phyloP scores from a whole-genome alignment of 2,888 invertebrate genomes.

The Pyrochroa serraticornis region DNA sequence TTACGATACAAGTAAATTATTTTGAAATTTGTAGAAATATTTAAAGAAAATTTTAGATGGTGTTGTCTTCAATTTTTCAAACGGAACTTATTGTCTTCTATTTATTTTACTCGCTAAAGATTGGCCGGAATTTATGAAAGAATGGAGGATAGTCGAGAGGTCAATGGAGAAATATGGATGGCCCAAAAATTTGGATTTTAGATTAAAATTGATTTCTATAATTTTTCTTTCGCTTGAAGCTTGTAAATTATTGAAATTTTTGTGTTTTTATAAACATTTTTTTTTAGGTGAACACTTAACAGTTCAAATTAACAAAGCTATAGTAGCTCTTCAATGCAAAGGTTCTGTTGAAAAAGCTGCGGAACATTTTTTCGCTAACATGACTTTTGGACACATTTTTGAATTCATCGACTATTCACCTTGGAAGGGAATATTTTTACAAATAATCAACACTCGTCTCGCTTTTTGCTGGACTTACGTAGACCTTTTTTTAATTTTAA shows the following conservation, averaged over 20 bases:
- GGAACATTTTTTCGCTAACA: neutral
- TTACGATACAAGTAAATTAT: neutral
- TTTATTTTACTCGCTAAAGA: conserved; percentile 4
- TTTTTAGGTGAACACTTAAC: neutral
- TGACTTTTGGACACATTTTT: conserved; percentile 1
- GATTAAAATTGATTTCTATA: conserved; percentile 1
- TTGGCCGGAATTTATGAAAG: conserved; percentile 2
- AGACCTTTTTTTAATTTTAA: conserved; percentile 2
- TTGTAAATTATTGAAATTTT: neutral
- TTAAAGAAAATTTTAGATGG: conserved; percentile 1
- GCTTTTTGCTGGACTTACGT: conserved; percentile 7
- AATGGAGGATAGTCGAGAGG: neutral
- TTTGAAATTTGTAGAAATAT: neutral
- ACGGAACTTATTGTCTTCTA: conserved; percentile 1
- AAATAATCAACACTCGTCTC: conserved; percentile 1
- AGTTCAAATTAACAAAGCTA: neutral
- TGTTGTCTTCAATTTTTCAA: conserved; percentile 1
- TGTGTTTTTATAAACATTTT: no score
- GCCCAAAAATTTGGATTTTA: neutral
- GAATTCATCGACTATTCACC: neutral
- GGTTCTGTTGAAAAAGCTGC: neutral
- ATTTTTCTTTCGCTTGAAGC: neutral
- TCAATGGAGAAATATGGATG: neutral
- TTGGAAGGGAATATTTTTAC: neutral
- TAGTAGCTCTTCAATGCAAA: neutral